Conservation (phyloP, 2,113 vertebrate species). For the Hemibagrus wyckioides region DNA sequence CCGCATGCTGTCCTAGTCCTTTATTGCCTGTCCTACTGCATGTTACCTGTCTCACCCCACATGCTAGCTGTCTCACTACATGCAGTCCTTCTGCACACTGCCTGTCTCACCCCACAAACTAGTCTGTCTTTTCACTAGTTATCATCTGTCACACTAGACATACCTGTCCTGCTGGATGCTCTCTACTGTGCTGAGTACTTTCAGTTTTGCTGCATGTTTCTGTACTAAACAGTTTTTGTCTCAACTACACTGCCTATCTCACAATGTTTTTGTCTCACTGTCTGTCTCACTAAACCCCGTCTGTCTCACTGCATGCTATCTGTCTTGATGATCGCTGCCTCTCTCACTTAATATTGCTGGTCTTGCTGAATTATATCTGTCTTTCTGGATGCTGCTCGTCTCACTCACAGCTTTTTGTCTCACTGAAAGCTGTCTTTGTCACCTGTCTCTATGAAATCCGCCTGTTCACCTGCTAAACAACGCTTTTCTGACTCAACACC, state of each 20-base stretch:
- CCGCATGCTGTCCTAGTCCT: neutral
- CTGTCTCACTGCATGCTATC: neutral
- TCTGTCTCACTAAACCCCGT: neutral
- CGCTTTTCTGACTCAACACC: neutral
- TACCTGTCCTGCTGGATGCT: too few species aligned
- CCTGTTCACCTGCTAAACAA: slow-evolving; percentile 4
- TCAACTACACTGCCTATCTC: neutral
- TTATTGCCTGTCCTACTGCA: neutral
- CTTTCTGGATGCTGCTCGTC: neutral
- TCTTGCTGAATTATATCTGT: neutral
- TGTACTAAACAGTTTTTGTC: neutral
- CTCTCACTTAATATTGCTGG: neutral
- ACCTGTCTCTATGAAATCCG: neutral
- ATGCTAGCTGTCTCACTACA: neutral
- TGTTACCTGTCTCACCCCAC: neutral
- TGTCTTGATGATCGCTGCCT: neutral
- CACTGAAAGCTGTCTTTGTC: neutral
- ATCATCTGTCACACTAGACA: too few species aligned
- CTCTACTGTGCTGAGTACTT: too few species aligned
- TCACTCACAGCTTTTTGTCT: neutral
- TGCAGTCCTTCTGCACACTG: too few species aligned
- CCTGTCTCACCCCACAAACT: too few species aligned
- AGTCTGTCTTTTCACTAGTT: too few species aligned
- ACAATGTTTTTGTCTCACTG: too few species aligned
- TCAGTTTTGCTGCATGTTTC: neutral